Evolutionary conservation across 2,888 invertebrate species (phyloP).

Genomic region (Orchesella flavescens): DNA sequence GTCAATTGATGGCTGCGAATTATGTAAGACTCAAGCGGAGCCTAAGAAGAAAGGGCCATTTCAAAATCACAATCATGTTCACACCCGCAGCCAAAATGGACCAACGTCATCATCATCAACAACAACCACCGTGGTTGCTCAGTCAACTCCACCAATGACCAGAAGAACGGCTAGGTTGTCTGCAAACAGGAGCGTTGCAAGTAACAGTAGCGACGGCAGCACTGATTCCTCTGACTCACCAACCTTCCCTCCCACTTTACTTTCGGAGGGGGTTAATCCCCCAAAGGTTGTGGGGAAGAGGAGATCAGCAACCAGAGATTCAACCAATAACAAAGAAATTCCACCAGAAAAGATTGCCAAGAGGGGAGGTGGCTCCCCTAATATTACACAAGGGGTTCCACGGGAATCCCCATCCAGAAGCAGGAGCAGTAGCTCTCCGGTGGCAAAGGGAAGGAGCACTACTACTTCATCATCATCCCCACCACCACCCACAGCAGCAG

Average conservation of each 20-base stretch:
- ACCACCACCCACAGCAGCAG: too few relatives aligned
- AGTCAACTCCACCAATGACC: not conserved
- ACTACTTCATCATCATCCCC: not conserved
- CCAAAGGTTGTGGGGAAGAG: slow-evolving; percentile 8
- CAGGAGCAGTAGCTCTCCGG: not conserved
- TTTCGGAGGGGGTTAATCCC: not conserved
- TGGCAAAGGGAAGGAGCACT: not conserved
- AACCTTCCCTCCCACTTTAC: not conserved
- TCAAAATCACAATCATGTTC: not conserved
- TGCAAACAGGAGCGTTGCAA: slow-evolving; percentile 4
- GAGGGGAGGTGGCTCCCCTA: slow-evolving; percentile 44
- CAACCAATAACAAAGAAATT: not conserved
- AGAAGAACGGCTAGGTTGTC: slow-evolving; percentile 9
- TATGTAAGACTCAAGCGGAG: slow-evolving; percentile 54
- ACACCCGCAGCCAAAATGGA: not conserved
- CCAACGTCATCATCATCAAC: too few relatives aligned
- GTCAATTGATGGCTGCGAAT: slow-evolving; percentile 68
- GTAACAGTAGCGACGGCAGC: slow-evolving; percentile 13
- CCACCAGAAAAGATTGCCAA: not conserved
- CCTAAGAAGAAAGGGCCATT: not conserved
- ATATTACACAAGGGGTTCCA: slow-evolving; percentile 49
- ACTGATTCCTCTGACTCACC: not conserved
- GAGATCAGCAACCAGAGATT: not conserved
- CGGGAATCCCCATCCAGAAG: too few relatives aligned
- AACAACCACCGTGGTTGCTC: not conserved